Percentiles rank a stretch among this genome's conserved stretches.
Evolutionary conservation across 2,113 vertebrate species (phyloP).

Genomic region (Rhinolophus sinicus): DNA sequence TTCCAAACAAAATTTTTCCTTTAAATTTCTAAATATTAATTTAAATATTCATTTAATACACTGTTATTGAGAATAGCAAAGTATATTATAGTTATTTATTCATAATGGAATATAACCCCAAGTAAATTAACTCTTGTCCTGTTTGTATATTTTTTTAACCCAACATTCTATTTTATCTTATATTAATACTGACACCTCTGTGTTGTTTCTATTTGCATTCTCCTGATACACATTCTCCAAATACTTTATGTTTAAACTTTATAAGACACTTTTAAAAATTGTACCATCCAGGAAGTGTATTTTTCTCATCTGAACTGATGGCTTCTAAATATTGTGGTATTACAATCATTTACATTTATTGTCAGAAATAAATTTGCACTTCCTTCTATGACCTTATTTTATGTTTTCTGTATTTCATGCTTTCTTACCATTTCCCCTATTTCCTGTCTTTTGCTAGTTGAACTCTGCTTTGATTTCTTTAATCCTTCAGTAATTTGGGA

Average conservation of each 20-base stretch:
- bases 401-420: constrained; percentile 53
- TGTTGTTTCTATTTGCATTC: constrained; percentile 1
- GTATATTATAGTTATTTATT: background rate
- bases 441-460: constrained; percentile 74
- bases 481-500: constrained; percentile 70
- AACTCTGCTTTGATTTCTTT: constrained; percentile 77
- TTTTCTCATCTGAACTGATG: background rate
- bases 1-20: constrained; percentile 37
- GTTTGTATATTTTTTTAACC: background rate
- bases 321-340: background rate
- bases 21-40: constrained; percentile 43
- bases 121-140: constrained; percentile 25
- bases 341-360: background rate
- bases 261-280: background rate
- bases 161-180: background rate
- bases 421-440: constrained; percentile 66
- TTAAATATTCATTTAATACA: constrained; percentile 45
- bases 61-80: constrained; percentile 10
- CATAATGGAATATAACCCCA: background rate
- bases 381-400: constrained; percentile 31
- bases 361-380: background rate
- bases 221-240: background rate
- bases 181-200: background rate
- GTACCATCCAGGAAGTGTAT: background rate
- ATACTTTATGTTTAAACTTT: background rate